Conservation (phyloP, 2,888 invertebrate species). For the Nycteola revayana region DNA sequence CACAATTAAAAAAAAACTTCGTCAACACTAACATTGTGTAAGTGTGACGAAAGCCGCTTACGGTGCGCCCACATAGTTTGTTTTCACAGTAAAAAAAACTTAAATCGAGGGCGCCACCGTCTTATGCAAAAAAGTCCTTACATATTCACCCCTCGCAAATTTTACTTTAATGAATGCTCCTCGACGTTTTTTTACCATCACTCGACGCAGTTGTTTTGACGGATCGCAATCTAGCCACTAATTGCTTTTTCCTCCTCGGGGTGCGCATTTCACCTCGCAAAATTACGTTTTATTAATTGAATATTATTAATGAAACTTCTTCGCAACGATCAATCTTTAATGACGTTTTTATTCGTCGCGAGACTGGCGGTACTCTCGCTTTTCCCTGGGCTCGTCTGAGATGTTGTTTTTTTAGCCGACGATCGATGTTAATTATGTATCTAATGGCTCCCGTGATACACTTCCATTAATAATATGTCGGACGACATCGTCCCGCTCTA, state of each 20-base stretch:
- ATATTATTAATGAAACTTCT: constrained; percentile 81
- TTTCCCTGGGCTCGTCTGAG: constrained; percentile 49
- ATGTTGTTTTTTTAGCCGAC: constrained; percentile 59
- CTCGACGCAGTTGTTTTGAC: constrained; percentile 80
- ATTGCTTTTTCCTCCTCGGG: constrained; percentile 80
- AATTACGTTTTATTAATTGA: constrained; percentile 82
- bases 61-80: constrained; percentile 78
- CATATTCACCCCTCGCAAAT: constrained; percentile 81
- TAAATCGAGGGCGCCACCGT: constrained; percentile 74
- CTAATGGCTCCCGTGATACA: constrained; percentile 82
- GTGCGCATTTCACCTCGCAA: constrained; percentile 71
- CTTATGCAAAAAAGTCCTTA: constrained; percentile 81
- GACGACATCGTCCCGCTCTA: constrained; percentile 67
- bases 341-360: constrained; percentile 77
- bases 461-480: constrained; percentile 77
- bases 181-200: constrained; percentile 66
- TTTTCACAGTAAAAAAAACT: constrained; percentile 62
- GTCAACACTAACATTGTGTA: constrained; percentile 64
- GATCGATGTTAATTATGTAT: constrained; percentile 78
- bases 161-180: constrained; percentile 78
- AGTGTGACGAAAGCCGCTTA: constrained; percentile 81
- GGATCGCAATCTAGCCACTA: constrained; percentile 82
- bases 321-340: constrained; percentile 78
- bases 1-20: constrained; percentile 77
- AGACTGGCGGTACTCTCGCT: constrained; percentile 63